Conservation (phyloP, 2,888 invertebrate genomes). For the Drosophila mulleri region DNA sequence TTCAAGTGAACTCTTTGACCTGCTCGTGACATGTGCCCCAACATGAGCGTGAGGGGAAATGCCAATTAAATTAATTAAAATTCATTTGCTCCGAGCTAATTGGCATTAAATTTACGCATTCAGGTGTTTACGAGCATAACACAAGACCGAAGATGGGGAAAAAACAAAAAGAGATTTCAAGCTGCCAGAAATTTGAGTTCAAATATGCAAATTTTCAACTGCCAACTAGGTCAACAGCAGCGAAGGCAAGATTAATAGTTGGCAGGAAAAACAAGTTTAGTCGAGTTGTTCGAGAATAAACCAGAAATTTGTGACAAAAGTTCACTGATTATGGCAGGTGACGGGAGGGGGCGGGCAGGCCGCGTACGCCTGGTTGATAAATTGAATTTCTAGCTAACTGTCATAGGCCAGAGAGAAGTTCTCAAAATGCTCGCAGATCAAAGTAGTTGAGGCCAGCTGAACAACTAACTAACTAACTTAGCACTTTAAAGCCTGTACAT, state of each 20-base stretch:
- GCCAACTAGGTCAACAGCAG: slow-evolving; percentile 28
- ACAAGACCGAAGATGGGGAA: not conserved
- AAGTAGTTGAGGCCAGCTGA: slow-evolving; percentile 15
- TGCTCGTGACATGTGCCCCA: slow-evolving; percentile 4
- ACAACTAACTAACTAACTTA: slow-evolving; percentile 35
- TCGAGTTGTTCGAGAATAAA: not conserved
- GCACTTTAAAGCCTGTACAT: slow-evolving; percentile 39
- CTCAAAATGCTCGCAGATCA: slow-evolving; percentile 13
- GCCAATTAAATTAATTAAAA: slow-evolving; percentile 73
- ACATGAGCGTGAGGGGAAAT: not conserved
- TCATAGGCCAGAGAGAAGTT: slow-evolving; percentile 11
- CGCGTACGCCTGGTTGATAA: slow-evolving; percentile 19
- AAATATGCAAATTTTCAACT: slow-evolving; percentile 46
- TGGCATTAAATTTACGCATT: slow-evolving; percentile 55
- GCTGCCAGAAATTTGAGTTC: slow-evolving; percentile 9
- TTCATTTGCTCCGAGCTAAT: slow-evolving; percentile 57
- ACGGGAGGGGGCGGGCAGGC: not conserved
- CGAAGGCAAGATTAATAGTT: slow-evolving; percentile 14
- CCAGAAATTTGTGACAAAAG: slow-evolving; percentile 33
- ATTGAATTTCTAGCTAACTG: slow-evolving; percentile 27
- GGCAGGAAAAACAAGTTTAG: slow-evolving; percentile 2
- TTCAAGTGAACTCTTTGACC: slow-evolving; percentile 23
- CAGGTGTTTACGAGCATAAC: slow-evolving; percentile 38
- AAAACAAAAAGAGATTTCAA: slow-evolving; percentile 8
- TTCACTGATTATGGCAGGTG: slow-evolving; percentile 28